Conservation (phyloP, 1,140 invertebrate species). For the Metopolophium dirhodum region DNA sequence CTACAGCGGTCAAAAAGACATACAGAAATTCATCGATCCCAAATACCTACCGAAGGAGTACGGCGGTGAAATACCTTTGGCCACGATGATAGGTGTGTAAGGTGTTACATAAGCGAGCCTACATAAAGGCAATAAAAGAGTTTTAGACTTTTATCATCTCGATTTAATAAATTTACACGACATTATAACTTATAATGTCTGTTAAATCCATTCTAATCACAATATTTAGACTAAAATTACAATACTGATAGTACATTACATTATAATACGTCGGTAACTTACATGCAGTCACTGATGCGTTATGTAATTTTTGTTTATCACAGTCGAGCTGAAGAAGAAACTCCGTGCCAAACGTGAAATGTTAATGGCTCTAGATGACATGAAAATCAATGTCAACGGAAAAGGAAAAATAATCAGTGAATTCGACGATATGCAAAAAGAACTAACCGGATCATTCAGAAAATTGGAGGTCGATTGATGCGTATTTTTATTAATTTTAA, state of each 20-base stretch:
- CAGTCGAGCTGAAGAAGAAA: constrained; percentile 63
- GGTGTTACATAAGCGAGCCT: not conserved
- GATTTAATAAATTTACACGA: not conserved
- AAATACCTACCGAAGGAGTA: constrained; percentile 85
- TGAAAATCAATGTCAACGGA: constrained; percentile 62
- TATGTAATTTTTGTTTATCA: not conserved
- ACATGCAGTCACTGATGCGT: not conserved
- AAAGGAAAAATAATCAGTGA: constrained; percentile 61
- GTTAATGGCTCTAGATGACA: constrained; percentile 63
- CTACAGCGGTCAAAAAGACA: constrained; percentile 73
- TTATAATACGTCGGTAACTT: not conserved
- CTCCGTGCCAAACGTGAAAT: constrained; percentile 61
- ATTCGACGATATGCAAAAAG: constrained; percentile 60
- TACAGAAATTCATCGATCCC: constrained; percentile 73
- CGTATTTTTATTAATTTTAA: not conserved
- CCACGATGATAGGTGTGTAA: constrained; percentile 74
- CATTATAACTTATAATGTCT: not conserved
- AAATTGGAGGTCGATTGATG: constrained; percentile 61
- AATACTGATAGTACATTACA: not conserved
- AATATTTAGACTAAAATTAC: not conserved
- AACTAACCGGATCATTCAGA: constrained; percentile 61
- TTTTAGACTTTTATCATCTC: not conserved
- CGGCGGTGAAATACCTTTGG: constrained; percentile 77
- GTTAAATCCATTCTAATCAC: not conserved
- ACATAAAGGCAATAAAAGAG: too few species aligned